Evolutionary conservation across 2,113 vertebrate genomes (phyloP).

Genomic region (Periophthalmus modestus): DNA sequence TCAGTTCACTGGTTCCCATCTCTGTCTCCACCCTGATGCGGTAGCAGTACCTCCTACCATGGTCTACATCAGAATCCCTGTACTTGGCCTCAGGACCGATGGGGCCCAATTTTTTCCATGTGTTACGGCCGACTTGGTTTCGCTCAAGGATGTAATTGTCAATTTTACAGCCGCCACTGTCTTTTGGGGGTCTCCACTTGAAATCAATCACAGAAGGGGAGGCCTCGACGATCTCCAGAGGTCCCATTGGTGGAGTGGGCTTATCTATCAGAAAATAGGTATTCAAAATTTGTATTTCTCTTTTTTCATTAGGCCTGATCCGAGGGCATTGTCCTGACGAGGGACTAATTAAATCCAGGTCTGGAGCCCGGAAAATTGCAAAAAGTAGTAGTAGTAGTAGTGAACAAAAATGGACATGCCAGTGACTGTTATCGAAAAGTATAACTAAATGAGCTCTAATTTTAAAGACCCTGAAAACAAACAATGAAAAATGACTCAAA

Average conservation of each 20-base stretch:
- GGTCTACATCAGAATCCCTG: conserved; percentile 81
- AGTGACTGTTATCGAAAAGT: too few relatives aligned
- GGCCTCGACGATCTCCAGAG: conserved; percentile 81
- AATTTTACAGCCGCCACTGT: conserved; percentile 84
- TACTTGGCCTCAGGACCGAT: conserved; percentile 72
- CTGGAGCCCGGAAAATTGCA: too few relatives aligned
- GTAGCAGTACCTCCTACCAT: conserved; percentile 86
- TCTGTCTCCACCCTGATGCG: conserved; percentile 83
- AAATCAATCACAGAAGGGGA: conserved; percentile 74
- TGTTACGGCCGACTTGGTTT: conserved; percentile 81
- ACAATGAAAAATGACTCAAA: too few relatives aligned
- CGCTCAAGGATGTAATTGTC: conserved; percentile 82
- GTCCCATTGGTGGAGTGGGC: conserved; percentile 85
- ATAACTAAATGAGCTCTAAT: too few relatives aligned
- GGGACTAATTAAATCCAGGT: too few relatives aligned
- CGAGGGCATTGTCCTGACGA: too few relatives aligned
- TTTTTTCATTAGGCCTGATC: too few relatives aligned
- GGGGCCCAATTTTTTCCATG: conserved; percentile 86
- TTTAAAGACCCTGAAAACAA: too few relatives aligned
- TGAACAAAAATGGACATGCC: too few relatives aligned
- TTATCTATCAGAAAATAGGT: conserved; percentile 74
- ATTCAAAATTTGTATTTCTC: neutral
- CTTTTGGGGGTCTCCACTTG: conserved; percentile 84
- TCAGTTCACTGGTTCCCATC: conserved; percentile 80
- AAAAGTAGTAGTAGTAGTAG: too few relatives aligned